Evolutionary conservation across 2,113 vertebrate genomes (phyloP).

Genomic region (Oreochromis spilurus): DNA sequence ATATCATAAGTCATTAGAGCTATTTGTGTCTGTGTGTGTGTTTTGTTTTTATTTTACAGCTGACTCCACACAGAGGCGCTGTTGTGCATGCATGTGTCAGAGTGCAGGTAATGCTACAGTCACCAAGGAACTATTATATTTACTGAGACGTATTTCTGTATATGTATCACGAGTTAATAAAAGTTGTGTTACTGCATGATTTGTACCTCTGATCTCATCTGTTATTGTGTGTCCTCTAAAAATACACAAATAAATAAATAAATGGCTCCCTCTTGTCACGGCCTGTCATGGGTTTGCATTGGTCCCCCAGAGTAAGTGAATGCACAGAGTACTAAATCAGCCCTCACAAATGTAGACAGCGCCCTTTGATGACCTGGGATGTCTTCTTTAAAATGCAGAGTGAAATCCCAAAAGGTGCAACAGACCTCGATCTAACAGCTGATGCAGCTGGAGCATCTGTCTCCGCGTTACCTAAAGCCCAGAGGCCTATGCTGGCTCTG

Average conservation of each 20-base stretch:
- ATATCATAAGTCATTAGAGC: background rate
- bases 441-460: conserved; percentile 30
- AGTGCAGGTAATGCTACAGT: background rate
- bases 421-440: conserved; percentile 8
- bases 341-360: background rate
- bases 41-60: background rate
- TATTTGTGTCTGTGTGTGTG: background rate
- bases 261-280: background rate
- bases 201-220: background rate
- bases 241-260: background rate
- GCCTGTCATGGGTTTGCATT: background rate
- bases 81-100: background rate
- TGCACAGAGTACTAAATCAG: background rate
- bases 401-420: background rate
- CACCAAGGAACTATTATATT: background rate
- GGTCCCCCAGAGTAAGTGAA: background rate
- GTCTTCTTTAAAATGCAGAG: background rate
- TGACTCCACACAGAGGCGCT: background rate
- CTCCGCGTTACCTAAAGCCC: background rate
- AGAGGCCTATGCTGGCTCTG: background rate
- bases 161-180: background rate
- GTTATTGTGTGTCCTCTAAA: background rate
- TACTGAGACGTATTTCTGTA: background rate
- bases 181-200: background rate
- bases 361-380: background rate